phyloP scores from a whole-genome alignment of 2,888 invertebrate species.

The Zygaena filipendulae region DNA sequence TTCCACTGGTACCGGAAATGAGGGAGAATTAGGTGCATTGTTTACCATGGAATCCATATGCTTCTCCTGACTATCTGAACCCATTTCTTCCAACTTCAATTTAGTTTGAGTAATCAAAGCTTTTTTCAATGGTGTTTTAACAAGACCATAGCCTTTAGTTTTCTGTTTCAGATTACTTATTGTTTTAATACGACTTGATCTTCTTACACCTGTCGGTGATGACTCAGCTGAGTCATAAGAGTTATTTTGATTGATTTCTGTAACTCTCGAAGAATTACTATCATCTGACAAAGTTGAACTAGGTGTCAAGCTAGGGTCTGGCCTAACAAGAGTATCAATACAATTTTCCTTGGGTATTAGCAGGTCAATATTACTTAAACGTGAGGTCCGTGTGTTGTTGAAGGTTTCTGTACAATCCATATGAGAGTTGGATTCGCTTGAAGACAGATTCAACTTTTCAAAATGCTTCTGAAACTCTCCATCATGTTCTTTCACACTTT shows the following conservation, averaged over 20 bases:
- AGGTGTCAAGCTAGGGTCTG: conserved; percentile 55
- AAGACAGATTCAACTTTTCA: conserved; percentile 39
- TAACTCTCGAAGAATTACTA: conserved; percentile 49
- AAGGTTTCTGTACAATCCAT: conserved; percentile 35
- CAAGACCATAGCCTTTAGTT: conserved; percentile 73
- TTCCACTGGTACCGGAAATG: conserved; percentile 55
- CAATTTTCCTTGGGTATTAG: conserved; percentile 30
- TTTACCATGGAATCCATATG: conserved; percentile 27
- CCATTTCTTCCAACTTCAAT: conserved; percentile 67
- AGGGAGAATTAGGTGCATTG: conserved; percentile 43
- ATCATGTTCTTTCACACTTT: conserved; percentile 24
- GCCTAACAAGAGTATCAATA: conserved; percentile 32
- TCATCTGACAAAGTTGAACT: conserved; percentile 58
- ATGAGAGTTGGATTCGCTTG: conserved; percentile 25
- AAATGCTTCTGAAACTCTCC: conserved; percentile 49
- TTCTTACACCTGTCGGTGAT: conserved; percentile 70
- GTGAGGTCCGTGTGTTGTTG: conserved; percentile 26
- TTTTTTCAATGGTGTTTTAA: conserved; percentile 63
- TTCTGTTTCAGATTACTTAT: conserved; percentile 76
- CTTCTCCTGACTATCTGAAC: conserved; percentile 64
- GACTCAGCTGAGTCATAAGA: conserved; percentile 60
- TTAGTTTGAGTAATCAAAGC: conserved; percentile 61
- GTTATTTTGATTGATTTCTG: conserved; percentile 39
- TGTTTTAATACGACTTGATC: conserved; percentile 81
- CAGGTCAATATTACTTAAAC: conserved; percentile 36